These are phyloP conservation scores for Cromileptes altivelis DNA, from an alignment of 2,113 vertebrate species.

Conservation along the genomic window DNA sequence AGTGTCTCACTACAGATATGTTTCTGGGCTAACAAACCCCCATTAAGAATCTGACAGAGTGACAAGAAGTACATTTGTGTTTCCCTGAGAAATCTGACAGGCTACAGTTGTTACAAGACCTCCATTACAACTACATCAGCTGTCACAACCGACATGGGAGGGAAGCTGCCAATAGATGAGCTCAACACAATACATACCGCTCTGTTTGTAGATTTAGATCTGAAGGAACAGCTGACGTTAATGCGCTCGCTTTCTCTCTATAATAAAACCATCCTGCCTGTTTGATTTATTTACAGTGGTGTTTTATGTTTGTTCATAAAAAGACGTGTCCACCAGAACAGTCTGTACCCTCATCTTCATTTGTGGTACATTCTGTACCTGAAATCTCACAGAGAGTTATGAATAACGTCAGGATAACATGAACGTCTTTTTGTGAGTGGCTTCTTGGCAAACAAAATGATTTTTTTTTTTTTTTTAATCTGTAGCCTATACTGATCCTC, in stretches of 20 bases:
- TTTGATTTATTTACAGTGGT: neutral
- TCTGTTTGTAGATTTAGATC: slow-evolving; percentile 22
- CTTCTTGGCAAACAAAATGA: neutral
- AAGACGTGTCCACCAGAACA: neutral
- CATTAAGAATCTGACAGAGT: slow-evolving; percentile 75
- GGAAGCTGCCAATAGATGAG: slow-evolving; percentile 29
- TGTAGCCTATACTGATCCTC: neutral
- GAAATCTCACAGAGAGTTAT: neutral
- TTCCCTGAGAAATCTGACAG: slow-evolving; percentile 75
- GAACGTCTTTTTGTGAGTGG: neutral
- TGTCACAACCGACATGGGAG: slow-evolving; percentile 53
- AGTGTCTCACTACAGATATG: slow-evolving; percentile 43
- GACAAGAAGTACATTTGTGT: slow-evolving; percentile 75
- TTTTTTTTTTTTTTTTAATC: neutral
- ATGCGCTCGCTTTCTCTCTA: neutral
- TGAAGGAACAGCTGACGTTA: neutral
- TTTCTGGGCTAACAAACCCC: slow-evolving; percentile 68
- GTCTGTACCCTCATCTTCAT: neutral
- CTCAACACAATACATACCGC: slow-evolving; percentile 18
- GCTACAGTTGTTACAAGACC: slow-evolving; percentile 70
- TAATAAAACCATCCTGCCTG: neutral
- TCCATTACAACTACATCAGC: slow-evolving; percentile 73
- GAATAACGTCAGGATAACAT: neutral
- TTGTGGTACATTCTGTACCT: neutral
- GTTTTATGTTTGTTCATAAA: neutral